Evolutionary conservation across 1,140 invertebrate species (phyloP).

Genomic region (Rhagoletis pomonella): DNA sequence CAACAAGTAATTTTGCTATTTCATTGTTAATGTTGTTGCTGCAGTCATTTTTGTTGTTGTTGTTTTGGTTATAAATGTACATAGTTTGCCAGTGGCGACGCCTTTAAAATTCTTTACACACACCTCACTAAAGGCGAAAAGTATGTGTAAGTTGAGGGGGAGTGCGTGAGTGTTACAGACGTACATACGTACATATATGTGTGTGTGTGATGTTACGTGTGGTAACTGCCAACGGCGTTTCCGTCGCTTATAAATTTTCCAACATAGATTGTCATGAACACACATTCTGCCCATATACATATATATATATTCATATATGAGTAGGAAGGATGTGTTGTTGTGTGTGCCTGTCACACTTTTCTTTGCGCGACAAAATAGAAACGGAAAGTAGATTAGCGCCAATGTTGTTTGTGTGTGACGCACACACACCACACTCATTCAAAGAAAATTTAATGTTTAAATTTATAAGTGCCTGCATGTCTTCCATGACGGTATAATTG

Average conservation of each 20-base stretch:
- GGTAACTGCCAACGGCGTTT: conserved; percentile 4
- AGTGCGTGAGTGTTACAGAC: neutral
- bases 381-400: conserved; percentile 37
- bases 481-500: neutral
- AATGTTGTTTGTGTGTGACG: conserved; percentile 5
- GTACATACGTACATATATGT: too few species aligned
- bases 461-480: neutral
- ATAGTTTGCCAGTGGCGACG: neutral
- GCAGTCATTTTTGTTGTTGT: neutral
- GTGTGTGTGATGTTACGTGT: neutral
- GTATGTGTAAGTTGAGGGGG: neutral
- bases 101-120: conserved; percentile 19
- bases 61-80: neutral
- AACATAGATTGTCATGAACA: neutral
- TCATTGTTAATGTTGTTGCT: neutral
- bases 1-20: neutral
- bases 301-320: neutral
- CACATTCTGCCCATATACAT: neutral
- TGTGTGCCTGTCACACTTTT: neutral
- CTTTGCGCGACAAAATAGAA: neutral
- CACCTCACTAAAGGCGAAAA: neutral
- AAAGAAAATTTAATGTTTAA: neutral
- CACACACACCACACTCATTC: neutral
- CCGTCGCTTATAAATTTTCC: neutral
- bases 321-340: neutral